These are phyloP conservation scores for Ochlodes sylvanus DNA, from an alignment of 2,888 invertebrate genomes.

Conservation along the genomic window DNA sequence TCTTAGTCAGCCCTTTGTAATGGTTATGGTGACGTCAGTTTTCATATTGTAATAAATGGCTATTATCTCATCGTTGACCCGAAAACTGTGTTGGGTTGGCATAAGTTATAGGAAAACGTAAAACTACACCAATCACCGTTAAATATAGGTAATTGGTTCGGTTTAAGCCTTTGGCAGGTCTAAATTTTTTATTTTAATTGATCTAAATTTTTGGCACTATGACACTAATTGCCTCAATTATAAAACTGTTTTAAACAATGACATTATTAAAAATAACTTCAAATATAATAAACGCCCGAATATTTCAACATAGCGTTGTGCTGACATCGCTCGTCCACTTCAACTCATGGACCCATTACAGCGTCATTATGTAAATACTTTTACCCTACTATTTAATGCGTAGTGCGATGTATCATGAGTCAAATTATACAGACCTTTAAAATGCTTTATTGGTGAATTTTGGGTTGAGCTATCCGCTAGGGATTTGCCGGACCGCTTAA, in stretches of 20 bases:
- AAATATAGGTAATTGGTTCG: too few relatives aligned
- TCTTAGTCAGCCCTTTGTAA: constrained; percentile 51
- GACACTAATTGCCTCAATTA: too few relatives aligned
- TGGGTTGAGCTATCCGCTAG: neutral
- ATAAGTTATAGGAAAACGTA: neutral
- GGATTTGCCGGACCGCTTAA: neutral
- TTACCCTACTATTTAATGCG: constrained; percentile 48
- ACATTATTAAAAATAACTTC: neutral
- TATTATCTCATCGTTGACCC: constrained; percentile 51
- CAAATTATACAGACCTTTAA: neutral
- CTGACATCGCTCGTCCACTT: constrained; percentile 50
- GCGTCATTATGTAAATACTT: constrained; percentile 66
- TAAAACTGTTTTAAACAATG: too few relatives aligned
- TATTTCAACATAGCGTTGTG: constrained; percentile 40
- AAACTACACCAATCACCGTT: too few relatives aligned
- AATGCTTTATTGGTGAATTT: neutral
- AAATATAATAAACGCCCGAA: constrained; percentile 22
- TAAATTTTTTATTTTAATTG: too few relatives aligned
- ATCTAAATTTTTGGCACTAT: too few relatives aligned
- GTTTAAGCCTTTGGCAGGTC: too few relatives aligned
- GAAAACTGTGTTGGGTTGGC: neutral
- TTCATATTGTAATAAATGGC: constrained; percentile 56
- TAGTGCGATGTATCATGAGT: neutral
- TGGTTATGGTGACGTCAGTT: constrained; percentile 59
- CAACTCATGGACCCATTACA: constrained; percentile 55